Percentiles rank a stretch among this genome's conserved stretches.
phyloP scores from a whole-genome alignment of 2,113 vertebrate species.

The Dicerorhinus sumatrensis region DNA sequence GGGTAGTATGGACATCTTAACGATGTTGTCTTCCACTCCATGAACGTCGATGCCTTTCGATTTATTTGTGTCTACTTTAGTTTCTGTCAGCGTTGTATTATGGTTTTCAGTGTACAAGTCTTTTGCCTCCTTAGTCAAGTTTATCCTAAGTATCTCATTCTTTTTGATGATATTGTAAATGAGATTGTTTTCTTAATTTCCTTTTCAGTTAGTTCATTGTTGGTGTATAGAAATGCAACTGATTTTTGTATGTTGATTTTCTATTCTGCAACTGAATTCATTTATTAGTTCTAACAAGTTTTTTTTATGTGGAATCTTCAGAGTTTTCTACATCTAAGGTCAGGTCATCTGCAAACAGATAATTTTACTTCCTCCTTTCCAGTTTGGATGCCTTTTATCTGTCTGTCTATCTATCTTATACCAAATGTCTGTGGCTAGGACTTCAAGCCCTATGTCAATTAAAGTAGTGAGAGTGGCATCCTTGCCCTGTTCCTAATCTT shows the following conservation, averaged over 20 bases:
- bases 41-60: neutral
- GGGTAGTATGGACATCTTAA: neutral
- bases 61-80: neutral
- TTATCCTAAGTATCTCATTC: neutral
- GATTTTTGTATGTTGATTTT: neutral
- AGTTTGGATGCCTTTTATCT: neutral
- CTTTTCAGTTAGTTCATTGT: neutral
- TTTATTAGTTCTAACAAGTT: constrained; percentile 1
- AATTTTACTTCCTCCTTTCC: neutral
- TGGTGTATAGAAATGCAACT: neutral
- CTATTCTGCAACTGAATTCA: neutral
- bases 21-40: neutral
- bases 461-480: neutral
- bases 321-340: neutral
- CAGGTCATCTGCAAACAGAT: neutral
- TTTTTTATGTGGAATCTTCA: neutral
- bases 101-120: neutral
- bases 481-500: neutral
- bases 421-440: neutral
- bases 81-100: neutral
- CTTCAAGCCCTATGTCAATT: neutral
- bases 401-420: neutral
- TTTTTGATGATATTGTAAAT: neutral
- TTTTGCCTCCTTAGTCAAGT: neutral
- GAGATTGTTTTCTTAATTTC: neutral